Evolutionary conservation across 1,140 invertebrate genomes (phyloP), one percentile per base, ranked within the genome.

Genomic region (Bombus sibiricus): DNA sequence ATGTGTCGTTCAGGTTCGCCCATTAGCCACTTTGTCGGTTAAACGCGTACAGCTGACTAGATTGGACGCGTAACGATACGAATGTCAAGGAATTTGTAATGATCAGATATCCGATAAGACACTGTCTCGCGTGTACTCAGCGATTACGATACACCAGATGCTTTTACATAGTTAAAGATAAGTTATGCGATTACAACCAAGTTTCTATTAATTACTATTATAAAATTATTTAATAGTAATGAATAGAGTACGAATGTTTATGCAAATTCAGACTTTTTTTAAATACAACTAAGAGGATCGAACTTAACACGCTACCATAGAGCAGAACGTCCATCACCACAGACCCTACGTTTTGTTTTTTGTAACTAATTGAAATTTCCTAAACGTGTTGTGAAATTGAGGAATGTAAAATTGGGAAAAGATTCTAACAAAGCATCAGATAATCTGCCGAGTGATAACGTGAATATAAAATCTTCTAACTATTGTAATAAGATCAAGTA

Each of bases 1-100:
- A 71, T 62, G 53, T 75, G 37, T 6, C 64, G 69, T 57, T 79
- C 66, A 43, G 37, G 39, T 79, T 84, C 69, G 28, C 3, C 69
- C 59, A 74, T 80, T 74, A 66, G 34, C 59, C 71, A 57, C 57
- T 85, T 80, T 41, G 57, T 53, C 83, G 39, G 66, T 2, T 41
- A 57, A 85, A 74, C 43, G 71, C 43, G 77, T 85, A 41, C 62
- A 69, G 15, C 18, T 41, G 76, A 53, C 47, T 22, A 53, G 47
- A 76, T 57, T 32, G 69, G 25, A 53, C 32, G 32, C 41, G 43
- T 37, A 37, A 43, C 73, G 80, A 81, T 83, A 76, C 64, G 76
- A 86, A 86, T 80, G 80, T 83, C 85, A 39, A 76, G 47, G 73
- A 86, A 81, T 86, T 86, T 82, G 72, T 76, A 82, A 77, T 86